These are phyloP conservation scores for Halichoeres trimaculatus DNA, from an alignment of 2,113 vertebrate species.

Conservation along the genomic window DNA sequence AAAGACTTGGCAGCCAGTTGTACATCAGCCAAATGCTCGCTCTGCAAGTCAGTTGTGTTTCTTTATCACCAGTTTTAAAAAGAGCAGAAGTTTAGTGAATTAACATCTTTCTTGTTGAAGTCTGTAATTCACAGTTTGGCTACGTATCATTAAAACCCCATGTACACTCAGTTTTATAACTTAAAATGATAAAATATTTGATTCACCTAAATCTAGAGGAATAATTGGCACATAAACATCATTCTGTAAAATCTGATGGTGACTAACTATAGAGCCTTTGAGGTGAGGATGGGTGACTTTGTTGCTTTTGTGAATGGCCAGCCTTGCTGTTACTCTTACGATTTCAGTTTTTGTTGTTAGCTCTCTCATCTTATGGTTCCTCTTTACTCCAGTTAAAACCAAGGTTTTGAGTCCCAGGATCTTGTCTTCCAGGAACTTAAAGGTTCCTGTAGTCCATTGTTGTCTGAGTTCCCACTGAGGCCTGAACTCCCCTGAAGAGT, in stretches of 20 bases:
- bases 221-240: not conserved
- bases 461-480: too few species aligned
- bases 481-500: too few species aligned
- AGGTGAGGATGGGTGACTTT: not conserved
- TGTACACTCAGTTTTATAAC: not conserved
- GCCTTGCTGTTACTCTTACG: not conserved
- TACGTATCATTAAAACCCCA: not conserved
- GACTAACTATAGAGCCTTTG: not conserved
- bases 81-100: not conserved
- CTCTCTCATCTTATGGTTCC: not conserved
- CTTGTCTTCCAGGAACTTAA: too few species aligned
- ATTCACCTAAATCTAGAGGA: not conserved
- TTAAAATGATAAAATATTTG: not conserved
- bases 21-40: conserved; percentile 11
- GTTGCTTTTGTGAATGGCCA: not conserved
- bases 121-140: not conserved
- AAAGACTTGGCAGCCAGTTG: conserved; percentile 35
- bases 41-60: conserved; percentile 27
- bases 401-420: too few species aligned
- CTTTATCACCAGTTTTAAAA: conserved; percentile 2
- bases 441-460: too few species aligned
- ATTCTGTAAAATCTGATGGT: not conserved
- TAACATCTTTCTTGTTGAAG: conserved; percentile 2
- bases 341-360: too few species aligned
- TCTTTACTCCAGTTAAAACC: too few species aligned